A percentile compares a stretch with the other conserved stretches of the same genome.
Evolutionary conservation across 2,888 invertebrate species (phyloP).

Genomic region (Trachelus iudaicus): DNA sequence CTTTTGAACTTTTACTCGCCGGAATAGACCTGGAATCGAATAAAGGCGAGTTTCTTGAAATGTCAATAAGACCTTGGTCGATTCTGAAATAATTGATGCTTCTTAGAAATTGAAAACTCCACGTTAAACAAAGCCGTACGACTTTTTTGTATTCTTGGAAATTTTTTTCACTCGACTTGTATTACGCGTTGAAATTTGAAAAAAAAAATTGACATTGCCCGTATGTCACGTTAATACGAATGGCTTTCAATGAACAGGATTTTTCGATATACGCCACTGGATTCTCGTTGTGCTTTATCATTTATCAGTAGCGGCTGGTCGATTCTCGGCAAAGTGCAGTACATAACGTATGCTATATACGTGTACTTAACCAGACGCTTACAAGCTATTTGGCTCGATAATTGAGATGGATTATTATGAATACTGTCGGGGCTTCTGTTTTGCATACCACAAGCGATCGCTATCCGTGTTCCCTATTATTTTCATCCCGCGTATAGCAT

Average conservation of each 20-base stretch:
- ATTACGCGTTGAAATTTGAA: neutral
- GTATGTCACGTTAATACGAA: neutral
- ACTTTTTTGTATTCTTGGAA: neutral
- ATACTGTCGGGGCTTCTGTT: constrained; percentile 19
- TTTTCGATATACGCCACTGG: neutral
- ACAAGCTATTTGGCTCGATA: constrained; percentile 29
- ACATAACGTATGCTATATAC: neutral
- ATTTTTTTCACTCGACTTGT: neutral
- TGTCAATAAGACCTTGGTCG: neutral
- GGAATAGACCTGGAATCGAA: neutral
- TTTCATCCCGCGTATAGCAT: neutral
- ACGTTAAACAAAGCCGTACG: neutral
- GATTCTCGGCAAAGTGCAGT: neutral
- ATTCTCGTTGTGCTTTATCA: neutral
- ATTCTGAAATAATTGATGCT: neutral
- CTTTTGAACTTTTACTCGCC: neutral
- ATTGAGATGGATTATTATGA: constrained; percentile 37
- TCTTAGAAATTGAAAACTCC: neutral
- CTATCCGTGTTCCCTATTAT: neutral
- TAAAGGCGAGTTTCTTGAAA: neutral
- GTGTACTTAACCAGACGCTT: constrained; percentile 25
- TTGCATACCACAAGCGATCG: neutral
- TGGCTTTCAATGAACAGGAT: neutral
- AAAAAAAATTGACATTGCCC: neutral
- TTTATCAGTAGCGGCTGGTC: neutral